These are phyloP conservation scores for Lucifuga dentata DNA, from an alignment of 2,113 vertebrate species.

Conservation along the genomic window DNA sequence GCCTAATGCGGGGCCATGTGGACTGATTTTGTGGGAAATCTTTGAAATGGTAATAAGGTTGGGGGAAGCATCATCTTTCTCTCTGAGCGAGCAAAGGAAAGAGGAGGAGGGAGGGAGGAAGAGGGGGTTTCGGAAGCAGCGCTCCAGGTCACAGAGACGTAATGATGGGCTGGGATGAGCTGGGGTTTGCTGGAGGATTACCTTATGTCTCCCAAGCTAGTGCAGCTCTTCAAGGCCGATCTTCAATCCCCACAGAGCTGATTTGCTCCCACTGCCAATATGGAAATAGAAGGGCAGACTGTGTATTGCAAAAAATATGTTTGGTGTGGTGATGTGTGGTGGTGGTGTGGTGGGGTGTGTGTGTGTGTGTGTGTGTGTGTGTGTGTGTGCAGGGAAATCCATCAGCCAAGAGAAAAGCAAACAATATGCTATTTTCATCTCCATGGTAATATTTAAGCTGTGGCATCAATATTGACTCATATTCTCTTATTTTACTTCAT, in stretches of 20 bases:
- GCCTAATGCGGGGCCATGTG: slow-evolving; percentile 52
- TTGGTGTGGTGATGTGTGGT: too few species aligned
- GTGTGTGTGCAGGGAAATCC: slow-evolving; percentile 18
- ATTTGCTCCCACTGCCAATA: slow-evolving; percentile 54
- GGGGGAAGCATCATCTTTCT: slow-evolving; percentile 50
- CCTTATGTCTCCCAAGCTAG: slow-evolving; percentile 59
- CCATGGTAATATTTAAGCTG: neutral
- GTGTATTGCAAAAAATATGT: slow-evolving; percentile 26
- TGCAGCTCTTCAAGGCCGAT: slow-evolving; percentile 51
- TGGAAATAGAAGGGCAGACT: slow-evolving; percentile 52
- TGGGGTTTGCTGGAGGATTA: slow-evolving; percentile 75
- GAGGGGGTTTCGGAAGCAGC: slow-evolving; percentile 19
- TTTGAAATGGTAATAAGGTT: slow-evolving; percentile 77
- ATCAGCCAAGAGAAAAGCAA: slow-evolving; percentile 38
- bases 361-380: neutral
- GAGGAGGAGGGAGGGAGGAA: neutral
- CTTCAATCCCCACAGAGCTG: slow-evolving; percentile 65
- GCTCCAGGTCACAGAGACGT: slow-evolving; percentile 66
- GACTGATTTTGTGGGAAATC: slow-evolving; percentile 68
- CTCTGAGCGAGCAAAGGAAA: slow-evolving; percentile 7
- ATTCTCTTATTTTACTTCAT: too few species aligned
- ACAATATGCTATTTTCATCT: slow-evolving; percentile 20
- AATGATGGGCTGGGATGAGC: slow-evolving; percentile 70
- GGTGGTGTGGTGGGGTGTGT: slow-evolving; percentile 8
- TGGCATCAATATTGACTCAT: too few species aligned